Evolutionary conservation across 2,113 vertebrate species (phyloP).

Genomic region (Macaca fascicularis): T2T-MFA8v1.1 NC_088375.1:195027501-195028000

Average conservation of each 20-base stretch:
- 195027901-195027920: too few species aligned
- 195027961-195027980: neutral
- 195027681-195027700: constrained; percentile 15
- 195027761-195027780: neutral
- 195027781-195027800: constrained; percentile 36
- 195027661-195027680: neutral
- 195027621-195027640: neutral
- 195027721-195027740: constrained; percentile 57
- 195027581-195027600: neutral
- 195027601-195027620: neutral
- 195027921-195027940: neutral
- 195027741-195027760: constrained; percentile 16
- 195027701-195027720: constrained; percentile 59
- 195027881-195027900: too few species aligned
- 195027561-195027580: neutral
- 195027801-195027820: constrained; percentile 42
- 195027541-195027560: neutral
- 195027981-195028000: neutral
- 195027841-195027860: constrained; percentile 41
- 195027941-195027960: neutral
- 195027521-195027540: neutral
- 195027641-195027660: neutral
- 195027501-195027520: constrained; percentile 37
- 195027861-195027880: constrained; percentile 11
- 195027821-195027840: neutral